These are phyloP conservation scores for Leptopilina drosophilae DNA, from an alignment of 2,888 invertebrate species.

Conservation along the genomic window DNA sequence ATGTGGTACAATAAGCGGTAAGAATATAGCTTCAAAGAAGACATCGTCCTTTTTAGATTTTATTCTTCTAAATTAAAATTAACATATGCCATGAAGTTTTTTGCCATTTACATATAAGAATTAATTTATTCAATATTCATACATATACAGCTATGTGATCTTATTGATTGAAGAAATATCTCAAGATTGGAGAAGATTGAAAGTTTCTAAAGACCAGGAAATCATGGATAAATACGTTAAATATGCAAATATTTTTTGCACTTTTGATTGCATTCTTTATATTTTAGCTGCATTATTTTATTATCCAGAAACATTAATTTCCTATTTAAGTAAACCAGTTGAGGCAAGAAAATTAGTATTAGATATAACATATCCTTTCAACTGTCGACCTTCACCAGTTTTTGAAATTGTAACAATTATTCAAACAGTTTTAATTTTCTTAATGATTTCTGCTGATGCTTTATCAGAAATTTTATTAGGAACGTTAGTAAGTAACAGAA, in stretches of 20 bases:
- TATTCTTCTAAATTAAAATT: too few relatives aligned
- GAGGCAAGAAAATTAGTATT: background rate
- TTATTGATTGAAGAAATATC: slow-evolving; percentile 2
- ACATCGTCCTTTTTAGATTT: too few relatives aligned
- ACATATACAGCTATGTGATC: background rate
- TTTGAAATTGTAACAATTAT: background rate
- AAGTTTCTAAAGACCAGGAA: background rate
- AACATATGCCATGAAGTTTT: too few relatives aligned
- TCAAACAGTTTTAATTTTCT: background rate
- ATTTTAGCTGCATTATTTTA: background rate
- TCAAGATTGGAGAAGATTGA: background rate
- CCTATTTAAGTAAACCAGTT: background rate
- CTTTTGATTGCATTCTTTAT: background rate
- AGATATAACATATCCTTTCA: background rate
- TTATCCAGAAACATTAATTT: background rate
- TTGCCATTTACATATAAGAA: too few relatives aligned
- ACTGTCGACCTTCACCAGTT: background rate
- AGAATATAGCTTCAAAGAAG: background rate
- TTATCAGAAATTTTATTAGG: background rate
- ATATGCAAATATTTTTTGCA: background rate
- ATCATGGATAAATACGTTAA: slow-evolving; percentile 2
- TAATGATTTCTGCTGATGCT: slow-evolving; percentile 1
- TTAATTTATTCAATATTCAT: too few relatives aligned
- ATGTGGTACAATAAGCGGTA: slow-evolving; percentile 1
- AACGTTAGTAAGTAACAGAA: background rate